phyloP scores from a whole-genome alignment of 2,888 invertebrate species.

The Adelognathus sp. region DNA sequence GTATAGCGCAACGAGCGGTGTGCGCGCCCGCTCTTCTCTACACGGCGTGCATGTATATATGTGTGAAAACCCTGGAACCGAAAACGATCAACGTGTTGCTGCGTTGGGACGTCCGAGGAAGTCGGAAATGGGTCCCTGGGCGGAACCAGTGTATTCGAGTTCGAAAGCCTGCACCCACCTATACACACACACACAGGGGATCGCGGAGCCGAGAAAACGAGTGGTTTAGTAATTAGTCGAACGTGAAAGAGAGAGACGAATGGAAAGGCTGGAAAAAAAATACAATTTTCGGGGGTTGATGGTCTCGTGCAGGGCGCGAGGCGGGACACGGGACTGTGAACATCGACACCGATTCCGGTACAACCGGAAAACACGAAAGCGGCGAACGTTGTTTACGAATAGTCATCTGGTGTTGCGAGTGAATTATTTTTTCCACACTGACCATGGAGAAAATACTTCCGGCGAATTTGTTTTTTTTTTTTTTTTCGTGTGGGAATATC shows the following conservation, averaged over 20 bases:
- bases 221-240: conserved; percentile 72
- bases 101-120: conserved; percentile 64
- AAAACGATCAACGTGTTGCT: conserved; percentile 37
- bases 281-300: conserved; percentile 25
- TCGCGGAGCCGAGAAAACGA: conserved; percentile 63
- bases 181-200: background rate
- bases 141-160: conserved; percentile 52
- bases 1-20: conserved; percentile 57
- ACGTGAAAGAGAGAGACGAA: conserved; percentile 10
- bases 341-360: conserved; percentile 24
- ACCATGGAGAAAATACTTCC: too few species aligned
- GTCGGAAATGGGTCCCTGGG: conserved; percentile 69
- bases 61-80: conserved; percentile 71
- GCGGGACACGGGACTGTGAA: conserved; percentile 30
- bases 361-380: conserved; percentile 2
- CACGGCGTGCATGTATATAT: too few species aligned
- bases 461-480: too few species aligned
- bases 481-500: too few species aligned
- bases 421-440: background rate
- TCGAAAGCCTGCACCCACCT: conserved; percentile 25
- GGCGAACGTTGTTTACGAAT: background rate
- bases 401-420: background rate
- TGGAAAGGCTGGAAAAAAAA: conserved; percentile 5
- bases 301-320: background rate
- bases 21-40: conserved; percentile 59